Evolutionary conservation across 2,797 vertebrate species (phyloP).

Genomic region (Lepilemur septentrionalis): DNA sequence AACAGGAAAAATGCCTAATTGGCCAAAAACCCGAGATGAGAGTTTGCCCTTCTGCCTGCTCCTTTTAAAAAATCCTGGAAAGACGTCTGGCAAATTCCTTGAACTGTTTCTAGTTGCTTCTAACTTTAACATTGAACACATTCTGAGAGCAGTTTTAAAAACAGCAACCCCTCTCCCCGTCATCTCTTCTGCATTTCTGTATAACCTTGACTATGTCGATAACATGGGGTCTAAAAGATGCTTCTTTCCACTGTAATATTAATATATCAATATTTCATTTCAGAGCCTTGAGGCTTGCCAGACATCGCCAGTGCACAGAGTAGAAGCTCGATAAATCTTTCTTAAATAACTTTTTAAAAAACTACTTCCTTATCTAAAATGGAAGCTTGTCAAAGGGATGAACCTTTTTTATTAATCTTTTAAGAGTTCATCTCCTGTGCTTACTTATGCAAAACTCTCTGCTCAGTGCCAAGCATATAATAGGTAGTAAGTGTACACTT

Average conservation of each 20-base stretch:
- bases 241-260: not conserved
- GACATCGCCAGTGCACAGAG: not conserved
- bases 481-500: not conserved
- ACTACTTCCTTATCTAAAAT: not conserved
- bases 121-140: not conserved
- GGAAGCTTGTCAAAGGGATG: not conserved
- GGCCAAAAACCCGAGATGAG: not conserved
- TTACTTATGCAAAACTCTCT: not conserved
- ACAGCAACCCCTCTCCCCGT: accelerated
- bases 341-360: not conserved
- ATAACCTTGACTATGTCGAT: not conserved
- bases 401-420: not conserved
- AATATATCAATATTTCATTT: not conserved
- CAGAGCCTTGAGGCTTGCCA: conserved; percentile 9
- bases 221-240: not conserved
- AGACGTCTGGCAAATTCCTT: not conserved
- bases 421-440: not conserved
- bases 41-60: not conserved
- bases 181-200: not conserved
- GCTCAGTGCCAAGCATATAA: not conserved
- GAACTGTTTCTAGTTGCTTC: not conserved
- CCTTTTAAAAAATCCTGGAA: not conserved
- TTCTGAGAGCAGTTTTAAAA: conserved; percentile 24
- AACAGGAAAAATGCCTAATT: not conserved
- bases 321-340: not conserved